These are phyloP conservation scores for Phengaris arion DNA, from an alignment of 2,888 invertebrate genomes.

Conservation along the genomic window DNA sequence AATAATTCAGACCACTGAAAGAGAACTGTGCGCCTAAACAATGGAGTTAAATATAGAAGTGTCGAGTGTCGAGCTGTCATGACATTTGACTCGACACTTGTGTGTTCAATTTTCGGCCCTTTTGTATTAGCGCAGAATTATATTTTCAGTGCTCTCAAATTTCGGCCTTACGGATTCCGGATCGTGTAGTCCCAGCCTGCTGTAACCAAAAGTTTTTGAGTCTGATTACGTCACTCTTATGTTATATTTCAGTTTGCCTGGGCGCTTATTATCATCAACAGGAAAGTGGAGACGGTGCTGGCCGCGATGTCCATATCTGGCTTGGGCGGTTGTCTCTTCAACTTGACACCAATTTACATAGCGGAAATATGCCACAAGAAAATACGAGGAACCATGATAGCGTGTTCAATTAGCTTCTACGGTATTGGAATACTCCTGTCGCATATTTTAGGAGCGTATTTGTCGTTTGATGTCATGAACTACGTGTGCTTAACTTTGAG, in stretches of 20 bases:
- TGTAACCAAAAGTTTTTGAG: not conserved
- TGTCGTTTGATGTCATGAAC: conserved; percentile 51
- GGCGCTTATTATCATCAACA: conserved; percentile 47
- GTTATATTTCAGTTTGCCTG: conserved; percentile 51
- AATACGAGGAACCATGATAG: conserved; percentile 41
- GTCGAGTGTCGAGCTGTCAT: too few relatives aligned
- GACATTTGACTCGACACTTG: too few relatives aligned
- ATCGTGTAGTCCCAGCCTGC: not conserved
- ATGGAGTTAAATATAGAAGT: too few relatives aligned
- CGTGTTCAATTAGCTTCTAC: conserved; percentile 39
- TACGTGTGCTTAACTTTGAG: conserved; percentile 49
- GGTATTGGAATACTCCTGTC: conserved; percentile 42
- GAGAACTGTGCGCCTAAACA: too few relatives aligned
- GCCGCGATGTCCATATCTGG: conserved; percentile 54
- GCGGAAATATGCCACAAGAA: conserved; percentile 43
- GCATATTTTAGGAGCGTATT: conserved; percentile 50
- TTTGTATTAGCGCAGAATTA: too few relatives aligned
- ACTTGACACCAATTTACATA: conserved; percentile 47
- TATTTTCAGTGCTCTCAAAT: too few relatives aligned
- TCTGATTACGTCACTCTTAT: not conserved
- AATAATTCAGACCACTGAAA: too few relatives aligned
- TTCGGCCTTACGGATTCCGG: too few relatives aligned
- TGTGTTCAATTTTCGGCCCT: too few relatives aligned
- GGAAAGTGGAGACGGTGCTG: conserved; percentile 51
- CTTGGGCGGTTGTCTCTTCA: conserved; percentile 47